These are phyloP conservation scores for Vanessa tameamea DNA, from an alignment of 1,140 invertebrate genomes.

Conservation along the genomic window DNA sequence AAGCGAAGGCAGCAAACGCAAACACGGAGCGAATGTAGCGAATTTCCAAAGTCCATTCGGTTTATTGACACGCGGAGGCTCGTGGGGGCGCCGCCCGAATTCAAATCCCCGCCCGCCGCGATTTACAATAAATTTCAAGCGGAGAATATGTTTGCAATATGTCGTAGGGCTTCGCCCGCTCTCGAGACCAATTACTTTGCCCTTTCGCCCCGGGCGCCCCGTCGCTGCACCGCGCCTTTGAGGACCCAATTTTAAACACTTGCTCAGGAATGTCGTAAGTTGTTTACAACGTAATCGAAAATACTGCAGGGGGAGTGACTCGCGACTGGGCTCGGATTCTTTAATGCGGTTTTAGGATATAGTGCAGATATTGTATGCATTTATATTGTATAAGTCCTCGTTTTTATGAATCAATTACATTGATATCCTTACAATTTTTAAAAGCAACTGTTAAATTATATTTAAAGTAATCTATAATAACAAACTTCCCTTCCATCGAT, in stretches of 20 bases:
- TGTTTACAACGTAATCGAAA: slow-evolving; percentile 71
- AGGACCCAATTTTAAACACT: slow-evolving; percentile 71
- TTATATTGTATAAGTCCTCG: no score
- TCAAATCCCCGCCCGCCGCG: slow-evolving; percentile 71
- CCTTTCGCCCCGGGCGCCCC: slow-evolving; percentile 46
- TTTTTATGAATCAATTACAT: no score
- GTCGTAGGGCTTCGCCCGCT: slow-evolving; percentile 52
- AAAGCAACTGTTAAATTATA: no score
- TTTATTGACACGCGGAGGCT: slow-evolving; percentile 66
- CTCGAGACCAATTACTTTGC: slow-evolving; percentile 56
- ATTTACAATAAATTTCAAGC: slow-evolving; percentile 78
- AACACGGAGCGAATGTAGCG: slow-evolving; percentile 72
- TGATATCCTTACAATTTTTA: no score
- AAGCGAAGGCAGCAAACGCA: slow-evolving; percentile 72
- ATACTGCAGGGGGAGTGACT: slow-evolving; percentile 38
- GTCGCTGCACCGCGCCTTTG: slow-evolving; percentile 41
- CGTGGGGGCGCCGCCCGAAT: slow-evolving; percentile 50
- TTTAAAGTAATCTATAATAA: no score
- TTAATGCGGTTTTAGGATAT: slow-evolving; percentile 45
- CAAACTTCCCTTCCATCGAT: no score
- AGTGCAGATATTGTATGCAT: slow-evolving; percentile 11
- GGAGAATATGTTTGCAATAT: slow-evolving; percentile 79
- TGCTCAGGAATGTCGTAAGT: slow-evolving; percentile 59
- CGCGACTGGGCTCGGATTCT: slow-evolving; percentile 26
- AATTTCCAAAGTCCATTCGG: slow-evolving; percentile 76